These are phyloP conservation scores for Drosophila dives DNA, from an alignment of 2,888 invertebrate species.

Conservation along the genomic window DNA sequence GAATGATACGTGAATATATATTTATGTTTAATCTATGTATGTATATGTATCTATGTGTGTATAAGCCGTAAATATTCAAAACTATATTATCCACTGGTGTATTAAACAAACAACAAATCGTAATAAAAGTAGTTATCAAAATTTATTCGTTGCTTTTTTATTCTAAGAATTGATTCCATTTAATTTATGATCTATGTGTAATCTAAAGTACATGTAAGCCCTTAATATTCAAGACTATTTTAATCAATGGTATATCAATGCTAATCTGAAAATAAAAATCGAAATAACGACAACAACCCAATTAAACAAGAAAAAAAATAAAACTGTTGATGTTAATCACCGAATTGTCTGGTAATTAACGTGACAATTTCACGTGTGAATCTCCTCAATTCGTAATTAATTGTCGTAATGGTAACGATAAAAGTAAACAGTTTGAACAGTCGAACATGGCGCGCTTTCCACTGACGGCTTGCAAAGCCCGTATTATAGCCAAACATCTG, in stretches of 20 bases:
- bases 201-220: conserved; percentile 23
- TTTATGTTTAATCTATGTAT: conserved; percentile 8
- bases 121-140: conserved; percentile 1
- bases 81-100: conserved; percentile 50
- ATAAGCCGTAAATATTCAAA: conserved; percentile 48
- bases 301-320: not conserved
- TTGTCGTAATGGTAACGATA: conserved; percentile 60
- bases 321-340: conserved; percentile 1
- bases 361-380: conserved; percentile 45
- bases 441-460: conserved; percentile 59
- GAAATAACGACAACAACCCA: conserved; percentile 2
- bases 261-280: not conserved
- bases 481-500: conserved; percentile 81
- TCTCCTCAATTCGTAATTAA: conserved; percentile 60
- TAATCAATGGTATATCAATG: conserved; percentile 40
- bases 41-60: conserved; percentile 11
- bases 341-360: conserved; percentile 25
- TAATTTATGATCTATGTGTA: conserved; percentile 10
- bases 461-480: conserved; percentile 80
- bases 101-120: conserved; percentile 30
- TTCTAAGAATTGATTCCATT: conserved; percentile 31
- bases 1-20: conserved; percentile 7
- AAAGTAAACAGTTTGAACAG: conserved; percentile 73
- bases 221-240: conserved; percentile 49
- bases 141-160: not conserved